Evolutionary conservation across 2,797 vertebrate genomes (phyloP), one percentile per base, ranked within the genome.

Genomic region (Limnodromus scolopaceus): DNA sequence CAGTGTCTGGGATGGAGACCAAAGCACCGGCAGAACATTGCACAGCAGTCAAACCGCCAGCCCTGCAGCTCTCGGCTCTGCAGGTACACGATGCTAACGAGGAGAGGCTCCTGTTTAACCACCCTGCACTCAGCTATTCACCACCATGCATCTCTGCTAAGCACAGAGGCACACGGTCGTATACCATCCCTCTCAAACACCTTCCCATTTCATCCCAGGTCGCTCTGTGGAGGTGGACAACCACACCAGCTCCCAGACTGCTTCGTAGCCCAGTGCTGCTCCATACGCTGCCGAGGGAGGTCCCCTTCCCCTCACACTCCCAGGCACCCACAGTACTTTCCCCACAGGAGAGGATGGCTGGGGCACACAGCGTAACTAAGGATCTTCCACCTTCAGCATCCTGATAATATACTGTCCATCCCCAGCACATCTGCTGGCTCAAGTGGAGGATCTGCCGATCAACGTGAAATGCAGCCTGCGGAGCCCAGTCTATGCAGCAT

Each of bases 281-380:
- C 24, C 1, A 1, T 4, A 9, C 0, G 1, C 38, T 51, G 5
- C 13, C 0, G 0, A 16, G 32, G 41, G 54, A 72, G 16, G 41
- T 68, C 32, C 32, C 22, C 20, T 18, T 57, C 13, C 19, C 8
- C 17, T 38, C 34, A 4, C 4, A 0, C 38, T 27, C 34, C 64
- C 4, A 34, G 66, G 58, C 12, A 28, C 36, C 19, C 51, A 9
- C 23, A 38, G 36, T 0, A 3, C 30, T n/a, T 46, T 23, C 53
- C 69, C n/a, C 41, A 11, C 3, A 55, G n/a, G 4, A 2, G 45
- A 25, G 8, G 4, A 36, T 4, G 23, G 28, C 25, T 61, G 36
- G 18, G 23, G 6, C 23, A 49, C 15, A 2, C 34, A n/a, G n/a
- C 1, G 4, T 14, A 36, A 38, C 0, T n/a, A 68, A 71, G 53